Base-by-base conservation (phyloP, 2,113 vertebrate species). In the Spea multiplicata region DNA sequence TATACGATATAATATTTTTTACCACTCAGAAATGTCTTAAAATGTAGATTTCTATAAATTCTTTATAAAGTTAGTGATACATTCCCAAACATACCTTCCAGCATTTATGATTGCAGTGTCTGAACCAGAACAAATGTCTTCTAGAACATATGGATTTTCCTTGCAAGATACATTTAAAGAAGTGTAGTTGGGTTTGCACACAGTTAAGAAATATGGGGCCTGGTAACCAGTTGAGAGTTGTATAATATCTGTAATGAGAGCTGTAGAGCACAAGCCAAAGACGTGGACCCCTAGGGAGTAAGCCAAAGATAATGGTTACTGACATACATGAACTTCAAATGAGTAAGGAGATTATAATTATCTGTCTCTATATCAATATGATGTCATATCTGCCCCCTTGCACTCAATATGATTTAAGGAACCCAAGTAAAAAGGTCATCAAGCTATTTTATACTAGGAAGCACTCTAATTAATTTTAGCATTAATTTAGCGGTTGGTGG, bases 141-240 rank as follows among this genome's bases (percentile, higher is more conserved):
- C 95, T 83, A 97, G 89, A 82, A 99, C 88, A 65, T 96, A 99
- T 3, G 96, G 93, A 86, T 96, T 99, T 85, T 97, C 94, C 83
- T 97, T 95, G 84, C 97, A 99, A 84, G 95, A 96, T 48, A 95
- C 86, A 30, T 95, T 99, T 76, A 98, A 91, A 4, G 92, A 94
- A 79, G 96, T 97, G 83, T 99, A 99, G 87, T 99, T 98, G 81
- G 97, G 97, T 86, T 97, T 98, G 86, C 97, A 99, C 78, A 99
- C 97, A 4, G 96, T 99, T 78, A 99, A 92, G 86, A 99, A 99
- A 89, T 98, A 99, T 0, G 97, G 97, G 0, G 97, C 87, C 57
- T 97, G 97, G 82, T 97, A 96, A 57, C 97, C 97, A 10, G 96
- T 99, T 84, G 95, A 96, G 77, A 99, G 90, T 59, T 99, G 97